These are phyloP conservation scores for Congeria kusceri DNA, from an alignment of 2,888 invertebrate genomes.

Conservation along the genomic window DNA sequence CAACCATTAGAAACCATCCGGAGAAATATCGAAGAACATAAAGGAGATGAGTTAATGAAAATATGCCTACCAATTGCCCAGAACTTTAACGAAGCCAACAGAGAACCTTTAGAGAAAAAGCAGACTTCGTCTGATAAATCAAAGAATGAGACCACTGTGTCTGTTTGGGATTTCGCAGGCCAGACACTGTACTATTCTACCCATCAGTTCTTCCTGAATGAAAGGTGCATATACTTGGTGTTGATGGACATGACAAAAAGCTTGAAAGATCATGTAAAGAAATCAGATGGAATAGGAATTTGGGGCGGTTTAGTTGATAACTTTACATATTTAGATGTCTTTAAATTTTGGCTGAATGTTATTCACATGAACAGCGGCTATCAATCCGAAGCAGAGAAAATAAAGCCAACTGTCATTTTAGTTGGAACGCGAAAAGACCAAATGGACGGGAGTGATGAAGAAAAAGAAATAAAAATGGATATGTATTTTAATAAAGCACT, in stretches of 20 bases:
- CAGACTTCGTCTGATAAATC: not conserved
- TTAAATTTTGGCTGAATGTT: conserved; percentile 56
- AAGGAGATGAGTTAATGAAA: not conserved
- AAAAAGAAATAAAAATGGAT: conserved; percentile 42
- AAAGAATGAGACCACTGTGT: conserved; percentile 3
- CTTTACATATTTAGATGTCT: conserved; percentile 50
- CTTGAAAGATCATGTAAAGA: conserved; percentile 7
- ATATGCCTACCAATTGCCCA: not conserved
- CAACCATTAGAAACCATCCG: not conserved
- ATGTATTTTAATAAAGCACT: conserved; percentile 48
- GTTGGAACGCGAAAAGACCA: conserved; percentile 54
- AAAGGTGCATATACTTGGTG: conserved; percentile 51
- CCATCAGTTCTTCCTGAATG: conserved; percentile 57
- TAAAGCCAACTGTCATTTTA: conserved; percentile 50
- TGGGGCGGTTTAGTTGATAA: not conserved
- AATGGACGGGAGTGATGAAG: conserved; percentile 29
- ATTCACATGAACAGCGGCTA: conserved; percentile 47
- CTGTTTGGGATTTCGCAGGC: conserved; percentile 59
- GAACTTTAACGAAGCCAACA: too few species aligned
- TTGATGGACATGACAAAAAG: conserved; percentile 46
- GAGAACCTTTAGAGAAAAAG: not conserved
- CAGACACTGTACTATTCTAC: conserved; percentile 56
- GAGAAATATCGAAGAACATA: not conserved
- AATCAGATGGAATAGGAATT: not conserved
- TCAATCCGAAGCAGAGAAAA: not conserved